Evolutionary conservation across 2,113 vertebrate species (phyloP), one percentile per base, ranked within the genome.

Genomic region (Chlorodrepanis virens): DNA sequence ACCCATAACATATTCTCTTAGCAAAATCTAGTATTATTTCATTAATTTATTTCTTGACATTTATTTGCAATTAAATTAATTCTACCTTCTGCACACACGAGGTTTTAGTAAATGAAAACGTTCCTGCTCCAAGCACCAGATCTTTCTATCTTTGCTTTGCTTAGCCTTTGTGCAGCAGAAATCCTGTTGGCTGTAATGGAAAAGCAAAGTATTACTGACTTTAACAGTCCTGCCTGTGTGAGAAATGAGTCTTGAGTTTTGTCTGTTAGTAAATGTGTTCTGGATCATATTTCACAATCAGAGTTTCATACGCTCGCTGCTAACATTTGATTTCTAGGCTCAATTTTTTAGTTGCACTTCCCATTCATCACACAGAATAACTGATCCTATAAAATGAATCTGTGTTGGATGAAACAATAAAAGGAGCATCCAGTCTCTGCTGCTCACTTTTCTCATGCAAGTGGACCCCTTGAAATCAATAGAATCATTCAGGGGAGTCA

Each of bases 281-380:
- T 94, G 92, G 92, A 91, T 96, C 96, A 76, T 97, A 96, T 97
- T 97, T 97, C 96, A 96, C 94, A 87, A 95, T 87, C 96, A 83
- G 93, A 90, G 86, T 89, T 92, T 89, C 88, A 60, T 95, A 81
- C 2, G 6, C 49, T 89, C 37, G 18, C 86, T 39, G 92, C 86
- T 95, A 96, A 95, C 94, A 33, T 84, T 87, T 84, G 77, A 76
- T 84, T 92, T 79, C 93, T 90, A 84, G 83, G 83, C 92, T 96
- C 94, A 35, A 84, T 96, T 96, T 97, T 96, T 96, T 92, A 94
- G 88, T 92, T 89, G 89, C 86, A 50, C 90, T 96, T 97, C 90
- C 94, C 96, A 97, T 97, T 96, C 96, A 96, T 97, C 94, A 95
- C 37, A 3, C 68, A 63, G 90, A 95, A 95, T 95, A 96, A 94